Evolutionary conservation across 2,113 vertebrate species (phyloP).

Genomic region (Fulmarus glacialis): DNA sequence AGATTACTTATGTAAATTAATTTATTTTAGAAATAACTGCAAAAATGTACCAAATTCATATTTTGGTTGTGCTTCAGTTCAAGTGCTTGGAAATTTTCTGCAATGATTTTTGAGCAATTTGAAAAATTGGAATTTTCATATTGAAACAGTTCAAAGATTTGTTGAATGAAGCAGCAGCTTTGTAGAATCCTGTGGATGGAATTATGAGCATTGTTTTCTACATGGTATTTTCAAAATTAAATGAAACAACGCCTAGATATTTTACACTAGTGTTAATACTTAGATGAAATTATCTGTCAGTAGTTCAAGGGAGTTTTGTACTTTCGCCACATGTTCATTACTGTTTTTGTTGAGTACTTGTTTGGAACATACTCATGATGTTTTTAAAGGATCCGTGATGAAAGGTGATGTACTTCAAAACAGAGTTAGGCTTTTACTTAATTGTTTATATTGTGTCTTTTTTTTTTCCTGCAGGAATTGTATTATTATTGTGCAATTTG

Average conservation of each 20-base stretch:
- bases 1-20: slow-evolving; percentile 66
- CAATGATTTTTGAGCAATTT: slow-evolving; percentile 66
- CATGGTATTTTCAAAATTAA: slow-evolving; percentile 69
- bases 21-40: slow-evolving; percentile 33
- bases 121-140: slow-evolving; percentile 74
- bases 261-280: slow-evolving; percentile 70
- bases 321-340: slow-evolving; percentile 32
- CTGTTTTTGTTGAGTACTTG: slow-evolving; percentile 62
- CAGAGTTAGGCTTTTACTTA: slow-evolving; percentile 46
- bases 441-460: slow-evolving; percentile 43
- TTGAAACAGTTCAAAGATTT: slow-evolving; percentile 71
- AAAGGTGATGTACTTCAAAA: slow-evolving; percentile 47
- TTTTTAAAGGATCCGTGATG: neutral
- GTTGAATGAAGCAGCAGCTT: slow-evolving; percentile 73
- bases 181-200: slow-evolving; percentile 70
- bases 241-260: neutral
- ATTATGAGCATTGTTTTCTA: slow-evolving; percentile 71
- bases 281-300: slow-evolving; percentile 22
- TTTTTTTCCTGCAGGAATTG: slow-evolving; percentile 53
- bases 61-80: slow-evolving; percentile 56
- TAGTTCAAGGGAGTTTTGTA: neutral
- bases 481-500: slow-evolving; percentile 66
- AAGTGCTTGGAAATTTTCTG: slow-evolving; percentile 70
- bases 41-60: slow-evolving; percentile 33
- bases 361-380: slow-evolving; percentile 20